Percentiles rank a stretch among this genome's conserved stretches.
Conservation (phyloP, 2,888 invertebrate species). For the Epicampocera succincta region DNA sequence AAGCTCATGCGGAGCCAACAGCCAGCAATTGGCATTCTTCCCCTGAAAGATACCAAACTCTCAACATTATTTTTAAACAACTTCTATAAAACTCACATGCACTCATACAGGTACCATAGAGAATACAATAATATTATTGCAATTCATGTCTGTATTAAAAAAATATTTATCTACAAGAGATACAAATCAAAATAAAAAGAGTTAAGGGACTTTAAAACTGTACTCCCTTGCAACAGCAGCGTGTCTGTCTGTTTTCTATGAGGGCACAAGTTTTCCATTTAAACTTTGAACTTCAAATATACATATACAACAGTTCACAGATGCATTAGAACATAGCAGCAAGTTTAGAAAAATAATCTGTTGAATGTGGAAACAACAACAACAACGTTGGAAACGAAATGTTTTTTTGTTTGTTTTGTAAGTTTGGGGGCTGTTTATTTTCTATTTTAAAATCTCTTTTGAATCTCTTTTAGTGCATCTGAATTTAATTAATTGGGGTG, state of each 20-base stretch:
- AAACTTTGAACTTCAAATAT: constrained; percentile 45
- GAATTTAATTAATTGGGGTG: no score
- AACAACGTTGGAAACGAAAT: not conserved
- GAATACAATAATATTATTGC: constrained; percentile 54
- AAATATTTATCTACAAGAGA: constrained; percentile 46
- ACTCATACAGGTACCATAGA: constrained; percentile 21
- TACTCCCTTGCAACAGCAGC: not conserved
- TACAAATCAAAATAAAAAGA: constrained; percentile 50
- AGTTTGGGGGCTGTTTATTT: not conserved
- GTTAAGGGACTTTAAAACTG: constrained; percentile 27
- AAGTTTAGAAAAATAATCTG: constrained; percentile 45
- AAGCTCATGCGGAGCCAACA: no score
- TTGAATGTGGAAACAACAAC: constrained; percentile 23
- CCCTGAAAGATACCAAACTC: not conserved
- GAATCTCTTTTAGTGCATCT: no score
- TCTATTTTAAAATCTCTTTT: not conserved
- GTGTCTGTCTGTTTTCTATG: not conserved
- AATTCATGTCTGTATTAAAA: constrained; percentile 27
- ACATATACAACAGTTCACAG: constrained; percentile 5
- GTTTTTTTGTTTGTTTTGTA: not conserved
- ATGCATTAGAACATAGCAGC: not conserved
- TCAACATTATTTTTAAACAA: constrained; percentile 40
- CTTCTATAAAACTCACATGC: constrained; percentile 29
- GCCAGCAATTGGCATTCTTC: constrained; percentile 5
- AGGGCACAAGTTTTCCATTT: constrained; percentile 45